phyloP scores from a whole-genome alignment of 1,140 invertebrate genomes.

The Cydia pomonella region DNA sequence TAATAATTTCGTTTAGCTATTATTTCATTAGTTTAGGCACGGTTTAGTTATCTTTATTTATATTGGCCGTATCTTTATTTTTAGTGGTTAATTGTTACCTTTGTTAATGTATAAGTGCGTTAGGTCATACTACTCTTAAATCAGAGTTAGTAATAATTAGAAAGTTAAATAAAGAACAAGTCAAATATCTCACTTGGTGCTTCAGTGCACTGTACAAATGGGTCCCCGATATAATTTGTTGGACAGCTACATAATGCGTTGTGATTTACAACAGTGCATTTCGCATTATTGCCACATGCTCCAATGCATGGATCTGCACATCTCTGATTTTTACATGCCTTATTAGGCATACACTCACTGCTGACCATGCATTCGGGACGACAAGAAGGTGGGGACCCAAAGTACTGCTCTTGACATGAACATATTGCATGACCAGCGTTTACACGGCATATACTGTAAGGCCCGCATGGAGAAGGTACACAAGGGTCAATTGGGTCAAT shows the following conservation, averaged over 20 bases:
- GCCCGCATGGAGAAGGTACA: constrained; percentile 85
- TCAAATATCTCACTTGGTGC: constrained; percentile 81
- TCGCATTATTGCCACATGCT: constrained; percentile 87
- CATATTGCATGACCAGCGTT: constrained; percentile 86
- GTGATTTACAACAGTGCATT: constrained; percentile 88
- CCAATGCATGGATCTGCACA: constrained; percentile 89
- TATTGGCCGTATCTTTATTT: background rate
- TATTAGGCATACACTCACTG: constrained; percentile 86
- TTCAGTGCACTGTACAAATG: constrained; percentile 84
- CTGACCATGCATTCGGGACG: constrained; percentile 88
- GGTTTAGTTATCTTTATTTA: background rate
- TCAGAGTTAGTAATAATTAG: constrained; percentile 21
- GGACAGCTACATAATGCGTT: constrained; percentile 89
- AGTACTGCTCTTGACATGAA: constrained; percentile 85
- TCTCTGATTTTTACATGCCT: constrained; percentile 87
- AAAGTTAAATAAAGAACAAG: constrained; percentile 37
- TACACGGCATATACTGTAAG: constrained; percentile 86
- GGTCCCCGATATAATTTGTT: constrained; percentile 86
- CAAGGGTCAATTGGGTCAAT: constrained; percentile 83
- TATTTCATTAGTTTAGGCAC: background rate
- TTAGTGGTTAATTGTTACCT: background rate
- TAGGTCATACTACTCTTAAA: background rate
- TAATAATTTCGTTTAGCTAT: background rate
- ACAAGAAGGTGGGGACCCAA: constrained; percentile 86
- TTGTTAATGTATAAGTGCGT: background rate